These are phyloP conservation scores for Acestrorhynchus altus DNA, from an alignment of 2,797 vertebrate genomes.

Conservation along the genomic window DNA sequence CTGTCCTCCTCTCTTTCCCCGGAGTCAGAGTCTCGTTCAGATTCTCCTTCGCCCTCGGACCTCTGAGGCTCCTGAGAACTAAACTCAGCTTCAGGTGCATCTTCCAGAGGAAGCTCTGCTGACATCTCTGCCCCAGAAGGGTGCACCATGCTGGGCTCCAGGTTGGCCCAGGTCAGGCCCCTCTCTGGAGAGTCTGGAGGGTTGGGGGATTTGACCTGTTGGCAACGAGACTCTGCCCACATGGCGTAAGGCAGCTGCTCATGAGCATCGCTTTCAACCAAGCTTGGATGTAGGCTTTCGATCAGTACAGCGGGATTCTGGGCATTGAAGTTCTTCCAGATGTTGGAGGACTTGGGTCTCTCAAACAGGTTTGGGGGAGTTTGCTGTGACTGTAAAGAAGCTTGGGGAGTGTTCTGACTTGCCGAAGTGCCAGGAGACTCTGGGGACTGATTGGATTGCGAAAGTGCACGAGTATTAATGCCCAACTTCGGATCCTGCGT, in stretches of 20 bases:
- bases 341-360: constrained; percentile 71
- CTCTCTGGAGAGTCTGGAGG: constrained; percentile 65
- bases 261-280: constrained; percentile 62
- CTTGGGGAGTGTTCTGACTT: neutral
- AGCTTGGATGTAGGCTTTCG: constrained; percentile 75
- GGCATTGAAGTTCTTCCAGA: constrained; percentile 78
- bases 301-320: constrained; percentile 77
- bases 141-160: constrained; percentile 72
- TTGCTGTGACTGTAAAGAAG: neutral
- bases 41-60: constrained; percentile 41
- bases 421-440: constrained; percentile 7
- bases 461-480: neutral
- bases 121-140: constrained; percentile 8
- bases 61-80: constrained; percentile 64
- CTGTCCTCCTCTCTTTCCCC: constrained; percentile 60
- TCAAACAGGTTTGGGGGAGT: constrained; percentile 55
- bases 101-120: constrained; percentile 1
- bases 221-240: constrained; percentile 78
- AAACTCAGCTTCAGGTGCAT: constrained; percentile 40
- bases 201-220: constrained; percentile 75
- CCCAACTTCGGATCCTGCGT: neutral
- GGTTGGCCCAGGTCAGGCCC: constrained; percentile 77
- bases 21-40: constrained; percentile 59
- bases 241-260: constrained; percentile 75
- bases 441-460: neutral